phyloP scores from a whole-genome alignment of 2,888 invertebrate genomes.

The Polydesmus complanatus region DNA sequence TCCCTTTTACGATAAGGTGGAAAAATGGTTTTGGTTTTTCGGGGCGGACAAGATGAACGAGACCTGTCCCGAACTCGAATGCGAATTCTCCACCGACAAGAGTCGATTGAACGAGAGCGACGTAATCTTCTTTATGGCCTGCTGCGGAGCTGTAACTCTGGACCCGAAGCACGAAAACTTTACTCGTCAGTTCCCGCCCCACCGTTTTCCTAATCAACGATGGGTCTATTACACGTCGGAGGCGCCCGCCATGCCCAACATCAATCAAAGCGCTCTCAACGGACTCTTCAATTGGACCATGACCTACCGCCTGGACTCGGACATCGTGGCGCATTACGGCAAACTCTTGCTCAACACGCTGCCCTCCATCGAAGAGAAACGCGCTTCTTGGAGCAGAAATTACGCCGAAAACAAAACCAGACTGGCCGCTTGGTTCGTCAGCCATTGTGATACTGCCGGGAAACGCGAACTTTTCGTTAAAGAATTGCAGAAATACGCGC shows the following conservation, averaged over 20 bases:
- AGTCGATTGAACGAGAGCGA: too few relatives aligned
- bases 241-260: neutral
- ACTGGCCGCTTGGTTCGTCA: conserved; percentile 25
- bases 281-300: too few relatives aligned
- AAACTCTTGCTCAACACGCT: too few relatives aligned
- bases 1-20: too few relatives aligned
- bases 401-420: too few relatives aligned
- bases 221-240: neutral
- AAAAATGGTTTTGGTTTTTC: conserved; percentile 14
- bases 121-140: conserved; percentile 2
- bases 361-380: too few relatives aligned
- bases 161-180: neutral
- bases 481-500: conserved; percentile 21
- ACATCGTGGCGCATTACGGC: too few relatives aligned
- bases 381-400: too few relatives aligned
- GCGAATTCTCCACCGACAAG: conserved; percentile 1
- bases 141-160: neutral
- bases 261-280: conserved; percentile 3
- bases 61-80: conserved; percentile 5
- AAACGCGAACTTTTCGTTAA: conserved; percentile 21
- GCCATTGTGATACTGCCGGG: conserved; percentile 22
- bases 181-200: too few relatives aligned
- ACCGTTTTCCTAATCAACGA: too few relatives aligned
- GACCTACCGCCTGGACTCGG: too few relatives aligned
- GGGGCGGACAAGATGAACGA: neutral